Conservation (phyloP, 2,888 invertebrate genomes). For the Hyppa rectilinea region DNA sequence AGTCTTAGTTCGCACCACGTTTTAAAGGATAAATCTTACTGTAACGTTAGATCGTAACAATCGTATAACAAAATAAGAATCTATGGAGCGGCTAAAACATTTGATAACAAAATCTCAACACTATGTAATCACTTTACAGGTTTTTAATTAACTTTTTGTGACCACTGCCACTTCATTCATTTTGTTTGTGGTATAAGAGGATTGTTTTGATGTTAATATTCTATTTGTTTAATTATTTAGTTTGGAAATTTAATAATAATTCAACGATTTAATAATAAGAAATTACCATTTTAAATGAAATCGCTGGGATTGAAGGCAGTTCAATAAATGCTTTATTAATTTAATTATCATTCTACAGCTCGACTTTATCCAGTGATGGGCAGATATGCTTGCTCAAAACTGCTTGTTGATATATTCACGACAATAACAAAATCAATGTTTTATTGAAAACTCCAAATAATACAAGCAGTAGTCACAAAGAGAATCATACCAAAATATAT, state of each 20-base stretch:
- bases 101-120: slow-evolving; percentile 50
- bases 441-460: slow-evolving; percentile 12
- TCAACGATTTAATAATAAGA: neutral
- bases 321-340: slow-evolving; percentile 32
- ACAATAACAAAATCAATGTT: neutral
- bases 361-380: neutral
- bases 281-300: neutral
- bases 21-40: slow-evolving; percentile 4
- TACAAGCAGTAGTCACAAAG: slow-evolving; percentile 48
- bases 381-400: neutral
- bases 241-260: neutral
- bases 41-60: slow-evolving; percentile 16
- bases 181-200: no score
- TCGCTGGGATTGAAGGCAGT: slow-evolving; percentile 23
- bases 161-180: slow-evolving; percentile 12
- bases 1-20: slow-evolving; percentile 51
- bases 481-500: slow-evolving; percentile 41
- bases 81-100: slow-evolving; percentile 57
- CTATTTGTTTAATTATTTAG: neutral
- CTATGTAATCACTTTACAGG: slow-evolving; percentile 22
- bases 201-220: neutral
- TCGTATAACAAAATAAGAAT: slow-evolving; percentile 39
- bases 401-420: neutral
- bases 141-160: slow-evolving; percentile 37
- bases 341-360: neutral